phyloP scores from a whole-genome alignment of 2,888 invertebrate genomes.

The Plagodis dolabraria region DNA sequence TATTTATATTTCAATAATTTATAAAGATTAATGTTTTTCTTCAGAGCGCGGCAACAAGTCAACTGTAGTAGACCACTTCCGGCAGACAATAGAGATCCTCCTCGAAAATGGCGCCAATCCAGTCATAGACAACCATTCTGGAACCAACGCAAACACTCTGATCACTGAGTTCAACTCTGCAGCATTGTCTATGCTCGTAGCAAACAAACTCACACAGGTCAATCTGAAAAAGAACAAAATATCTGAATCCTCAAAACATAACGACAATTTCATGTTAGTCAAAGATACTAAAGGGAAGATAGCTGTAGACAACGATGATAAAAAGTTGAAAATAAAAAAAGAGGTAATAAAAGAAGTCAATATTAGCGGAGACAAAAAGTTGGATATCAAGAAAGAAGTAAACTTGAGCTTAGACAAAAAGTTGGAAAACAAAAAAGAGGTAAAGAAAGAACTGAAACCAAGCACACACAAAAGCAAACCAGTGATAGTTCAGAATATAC shows the following conservation, averaged over 20 bases:
- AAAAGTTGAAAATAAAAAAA: slow-evolving; percentile 7
- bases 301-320: slow-evolving; percentile 14
- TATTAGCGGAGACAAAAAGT: not conserved
- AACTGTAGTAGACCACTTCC: slow-evolving; percentile 53
- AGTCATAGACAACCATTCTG: slow-evolving; percentile 69
- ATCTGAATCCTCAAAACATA: slow-evolving; percentile 14
- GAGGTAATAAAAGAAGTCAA: not conserved
- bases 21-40: too few species aligned
- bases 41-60: slow-evolving; percentile 63
- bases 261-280: slow-evolving; percentile 50
- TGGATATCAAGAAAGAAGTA: not conserved
- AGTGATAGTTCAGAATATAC: slow-evolving; percentile 23
- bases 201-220: slow-evolving; percentile 49
- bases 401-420: not conserved
- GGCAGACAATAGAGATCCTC: slow-evolving; percentile 68
- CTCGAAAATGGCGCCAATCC: slow-evolving; percentile 74
- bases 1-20: too few species aligned
- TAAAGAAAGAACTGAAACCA: slow-evolving; percentile 3
- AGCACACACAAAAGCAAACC: slow-evolving; percentile 13
- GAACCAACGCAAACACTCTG: slow-evolving; percentile 68
- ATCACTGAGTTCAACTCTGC: slow-evolving; percentile 66
- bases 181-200: slow-evolving; percentile 59
- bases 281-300: slow-evolving; percentile 51
- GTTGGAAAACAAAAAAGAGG: slow-evolving; percentile 3
- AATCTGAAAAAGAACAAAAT: slow-evolving; percentile 38